Percentiles rank a stretch among this genome's conserved stretches.
These are phyloP conservation scores for Epicauta chinensis DNA, from an alignment of 1,140 invertebrate genomes.

Conservation along the genomic window DNA sequence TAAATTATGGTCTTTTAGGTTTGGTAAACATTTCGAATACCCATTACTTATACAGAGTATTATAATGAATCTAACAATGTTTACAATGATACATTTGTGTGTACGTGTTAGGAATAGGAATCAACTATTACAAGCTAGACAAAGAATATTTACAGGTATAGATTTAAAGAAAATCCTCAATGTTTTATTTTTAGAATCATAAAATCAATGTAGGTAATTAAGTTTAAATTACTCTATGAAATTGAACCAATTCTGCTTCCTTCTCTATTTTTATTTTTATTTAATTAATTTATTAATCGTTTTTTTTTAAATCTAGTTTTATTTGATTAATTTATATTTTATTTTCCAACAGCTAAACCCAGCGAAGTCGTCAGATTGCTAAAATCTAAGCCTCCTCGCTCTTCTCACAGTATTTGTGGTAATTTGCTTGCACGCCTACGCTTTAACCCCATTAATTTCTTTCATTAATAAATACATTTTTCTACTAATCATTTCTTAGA, in stretches of 20 bases:
- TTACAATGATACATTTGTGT: conserved; percentile 92
- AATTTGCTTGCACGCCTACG: conserved; percentile 36
- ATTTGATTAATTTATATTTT: conserved; percentile 3
- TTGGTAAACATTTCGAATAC: conserved; percentile 93
- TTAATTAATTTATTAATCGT: not conserved
- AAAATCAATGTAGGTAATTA: conserved; percentile 9
- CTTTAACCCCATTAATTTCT: conserved; percentile 10
- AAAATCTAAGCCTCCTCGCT: conserved; percentile 38
- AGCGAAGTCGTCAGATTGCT: conserved; percentile 39
- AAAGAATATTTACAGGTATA: conserved; percentile 80
- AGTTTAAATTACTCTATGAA: not conserved
- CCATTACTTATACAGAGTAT: conserved; percentile 94
- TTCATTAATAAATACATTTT: not conserved
- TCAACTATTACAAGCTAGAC: conserved; percentile 68
- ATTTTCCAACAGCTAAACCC: conserved; percentile 35
- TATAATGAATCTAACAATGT: conserved; percentile 96
- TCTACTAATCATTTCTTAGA: not conserved
- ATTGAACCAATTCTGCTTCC: no score
- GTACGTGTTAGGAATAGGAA: conserved; percentile 79
- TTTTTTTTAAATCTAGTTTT: not conserved
- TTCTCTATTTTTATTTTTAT: conserved; percentile 1
- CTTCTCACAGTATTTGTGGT: conserved; percentile 42
- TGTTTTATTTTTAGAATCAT: conserved; percentile 12
- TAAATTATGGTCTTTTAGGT: no score
- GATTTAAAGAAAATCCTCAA: not conserved